Evolutionary conservation across 2,113 vertebrate species (phyloP).

Genomic region (Climacteris rufus): DNA sequence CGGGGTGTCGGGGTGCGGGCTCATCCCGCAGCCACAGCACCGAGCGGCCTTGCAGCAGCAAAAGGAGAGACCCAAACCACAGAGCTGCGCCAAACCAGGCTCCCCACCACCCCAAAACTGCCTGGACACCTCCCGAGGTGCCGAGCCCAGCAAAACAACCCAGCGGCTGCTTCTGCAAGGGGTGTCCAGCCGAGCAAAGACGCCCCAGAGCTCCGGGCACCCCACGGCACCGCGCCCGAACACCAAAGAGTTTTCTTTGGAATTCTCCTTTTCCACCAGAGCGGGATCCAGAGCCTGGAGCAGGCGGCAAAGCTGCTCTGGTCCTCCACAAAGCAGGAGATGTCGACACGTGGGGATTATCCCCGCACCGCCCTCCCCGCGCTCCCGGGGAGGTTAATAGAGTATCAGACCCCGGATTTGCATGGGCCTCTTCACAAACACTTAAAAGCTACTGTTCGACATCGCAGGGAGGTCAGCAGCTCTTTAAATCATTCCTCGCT

Average conservation of each 20-base stretch:
- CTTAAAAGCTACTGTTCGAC: constrained; percentile 3
- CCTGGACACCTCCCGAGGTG: rapidly evolving
- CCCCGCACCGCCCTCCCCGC: not conserved
- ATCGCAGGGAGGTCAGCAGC: constrained; percentile 19
- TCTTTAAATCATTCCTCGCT: constrained; percentile 11
- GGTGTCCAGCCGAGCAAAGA: rapidly evolving
- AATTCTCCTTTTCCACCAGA: not conserved
- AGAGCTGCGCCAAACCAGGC: not conserved
- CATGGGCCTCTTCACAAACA: not conserved
- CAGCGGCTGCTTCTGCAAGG: rapidly evolving
- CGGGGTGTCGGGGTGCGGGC: rapidly evolving
- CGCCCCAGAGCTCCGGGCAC: rapidly evolving
- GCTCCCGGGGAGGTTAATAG: not conserved
- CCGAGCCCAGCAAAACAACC: not conserved
- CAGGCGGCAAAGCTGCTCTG: not conserved
- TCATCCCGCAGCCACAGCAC: rapidly evolving
- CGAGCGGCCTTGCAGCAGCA: rapidly evolving
- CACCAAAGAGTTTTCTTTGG: rapidly evolving
- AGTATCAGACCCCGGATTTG: not conserved
- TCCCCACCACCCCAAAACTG: not conserved
- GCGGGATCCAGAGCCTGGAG: not conserved
- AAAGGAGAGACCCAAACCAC: not conserved
- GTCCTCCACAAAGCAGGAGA: not conserved
- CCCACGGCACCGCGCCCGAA: rapidly evolving
- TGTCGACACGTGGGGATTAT: not conserved